These are phyloP conservation scores for Rhyzopertha dominica DNA, from an alignment of 1,140 invertebrate species.

Conservation along the genomic window DNA sequence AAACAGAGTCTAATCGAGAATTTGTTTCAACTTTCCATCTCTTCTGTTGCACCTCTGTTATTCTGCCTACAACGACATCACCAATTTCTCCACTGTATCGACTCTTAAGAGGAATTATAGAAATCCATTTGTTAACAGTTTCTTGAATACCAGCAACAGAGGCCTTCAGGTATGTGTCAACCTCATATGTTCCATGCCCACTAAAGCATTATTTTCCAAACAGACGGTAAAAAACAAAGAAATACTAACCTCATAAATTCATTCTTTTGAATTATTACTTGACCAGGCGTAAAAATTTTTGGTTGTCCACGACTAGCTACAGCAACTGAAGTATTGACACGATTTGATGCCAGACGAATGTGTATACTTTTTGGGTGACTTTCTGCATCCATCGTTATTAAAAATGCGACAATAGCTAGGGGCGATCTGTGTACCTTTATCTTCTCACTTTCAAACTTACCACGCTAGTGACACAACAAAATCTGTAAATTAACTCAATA, in stretches of 20 bases:
- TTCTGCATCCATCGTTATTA: constrained; percentile 8
- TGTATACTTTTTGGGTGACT: constrained; percentile 43
- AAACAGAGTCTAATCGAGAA: constrained; percentile 80
- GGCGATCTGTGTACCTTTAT: not conserved
- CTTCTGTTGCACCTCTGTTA: constrained; percentile 86
- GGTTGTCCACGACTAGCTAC: constrained; percentile 53
- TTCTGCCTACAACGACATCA: constrained; percentile 92
- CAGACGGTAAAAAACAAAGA: constrained; percentile 12
- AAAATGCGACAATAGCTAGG: not conserved
- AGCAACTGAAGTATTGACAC: constrained; percentile 52
- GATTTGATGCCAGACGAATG: constrained; percentile 47
- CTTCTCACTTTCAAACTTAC: not conserved
- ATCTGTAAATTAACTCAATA: not conserved
- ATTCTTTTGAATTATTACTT: constrained; percentile 73
- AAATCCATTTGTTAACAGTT: constrained; percentile 92
- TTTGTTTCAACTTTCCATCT: constrained; percentile 96
- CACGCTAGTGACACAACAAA: not conserved
- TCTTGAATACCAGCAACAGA: constrained; percentile 92
- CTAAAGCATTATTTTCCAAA: too few species aligned
- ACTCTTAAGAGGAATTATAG: constrained; percentile 84
- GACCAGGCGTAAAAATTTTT: constrained; percentile 78
- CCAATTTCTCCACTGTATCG: constrained; percentile 92
- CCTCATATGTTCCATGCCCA: constrained; percentile 93
- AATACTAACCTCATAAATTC: constrained; percentile 75
- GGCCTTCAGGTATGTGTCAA: constrained; percentile 75